Evolutionary conservation across 2,113 vertebrate species (phyloP).

Genomic region (Mormyrus iriodes): DNA sequence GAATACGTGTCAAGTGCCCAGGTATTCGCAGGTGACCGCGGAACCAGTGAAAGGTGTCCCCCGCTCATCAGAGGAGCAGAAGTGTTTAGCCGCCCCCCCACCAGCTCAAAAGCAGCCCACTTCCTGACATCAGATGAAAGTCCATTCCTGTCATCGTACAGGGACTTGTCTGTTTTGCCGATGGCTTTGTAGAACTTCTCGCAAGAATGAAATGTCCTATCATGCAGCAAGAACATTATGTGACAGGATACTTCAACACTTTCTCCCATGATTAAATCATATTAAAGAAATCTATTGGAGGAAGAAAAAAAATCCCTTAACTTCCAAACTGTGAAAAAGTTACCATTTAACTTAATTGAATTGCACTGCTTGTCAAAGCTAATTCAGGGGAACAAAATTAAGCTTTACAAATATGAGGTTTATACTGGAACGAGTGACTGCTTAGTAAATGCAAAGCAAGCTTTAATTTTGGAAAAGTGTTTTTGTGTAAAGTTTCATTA

Average conservation of each 20-base stretch:
- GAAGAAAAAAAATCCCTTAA: neutral
- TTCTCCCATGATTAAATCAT: neutral
- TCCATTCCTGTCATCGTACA: neutral
- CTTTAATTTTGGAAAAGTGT: neutral
- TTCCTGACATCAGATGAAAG: neutral
- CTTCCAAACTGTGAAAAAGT: neutral
- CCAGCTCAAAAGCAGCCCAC: neutral
- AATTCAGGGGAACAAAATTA: conserved; percentile 6
- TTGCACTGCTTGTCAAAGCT: neutral
- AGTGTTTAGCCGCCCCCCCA: neutral
- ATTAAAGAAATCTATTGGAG: neutral
- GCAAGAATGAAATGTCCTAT: neutral
- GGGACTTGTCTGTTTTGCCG: neutral
- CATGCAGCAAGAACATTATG: neutral
- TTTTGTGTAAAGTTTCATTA: conserved; percentile 3
- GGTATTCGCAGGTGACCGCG: neutral
- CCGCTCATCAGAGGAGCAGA: neutral
- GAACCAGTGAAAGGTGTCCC: neutral
- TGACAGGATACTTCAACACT: neutral
- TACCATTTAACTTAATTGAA: conserved; percentile 6
- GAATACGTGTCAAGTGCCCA: neutral
- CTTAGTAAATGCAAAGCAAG: conserved; percentile 3
- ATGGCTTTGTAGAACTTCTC: neutral
- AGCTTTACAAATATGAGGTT: conserved; percentile 3
- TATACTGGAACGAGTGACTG: neutral